phyloP scores from a whole-genome alignment of 2,888 invertebrate genomes.

The Drosophila paramelanica region DNA sequence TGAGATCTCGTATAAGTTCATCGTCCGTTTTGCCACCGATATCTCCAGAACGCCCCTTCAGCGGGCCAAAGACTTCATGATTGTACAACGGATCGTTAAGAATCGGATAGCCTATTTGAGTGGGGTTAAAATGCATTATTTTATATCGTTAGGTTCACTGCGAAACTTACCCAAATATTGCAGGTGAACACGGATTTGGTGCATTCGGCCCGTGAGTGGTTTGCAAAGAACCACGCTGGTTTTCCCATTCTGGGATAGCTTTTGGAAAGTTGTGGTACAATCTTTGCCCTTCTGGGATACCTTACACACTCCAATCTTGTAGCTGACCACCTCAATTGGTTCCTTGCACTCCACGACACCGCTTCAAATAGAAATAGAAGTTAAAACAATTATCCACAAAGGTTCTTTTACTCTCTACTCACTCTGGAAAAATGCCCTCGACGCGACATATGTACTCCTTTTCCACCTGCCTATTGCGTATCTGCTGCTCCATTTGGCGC shows the following conservation, averaged over 20 bases:
- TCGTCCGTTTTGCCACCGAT: slow-evolving; percentile 95
- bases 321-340: slow-evolving; percentile 96
- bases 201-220: slow-evolving; percentile 98
- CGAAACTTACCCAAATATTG: slow-evolving; percentile 93
- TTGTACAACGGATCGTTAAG: slow-evolving; percentile 99
- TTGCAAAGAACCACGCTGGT: slow-evolving; percentile 97
- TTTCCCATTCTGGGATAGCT: slow-evolving; percentile 94
- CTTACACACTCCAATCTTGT: slow-evolving; percentile 98
- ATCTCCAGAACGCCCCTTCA: slow-evolving; percentile 89
- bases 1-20: slow-evolving; percentile 93
- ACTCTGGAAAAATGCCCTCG: slow-evolving; percentile 97
- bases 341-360: slow-evolving; percentile 94
- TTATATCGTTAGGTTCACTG: background rate
- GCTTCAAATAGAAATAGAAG: slow-evolving; percentile 86
- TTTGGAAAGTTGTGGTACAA: slow-evolving; percentile 95
- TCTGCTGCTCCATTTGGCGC: slow-evolving; percentile 97
- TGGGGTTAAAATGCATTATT: background rate
- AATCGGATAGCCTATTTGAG: slow-evolving; percentile 88
- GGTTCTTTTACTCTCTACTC: slow-evolving; percentile 81
- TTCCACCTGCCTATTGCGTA: slow-evolving; percentile 94
- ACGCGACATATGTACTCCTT: slow-evolving; percentile 98
- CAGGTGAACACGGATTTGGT: slow-evolving; percentile 98
- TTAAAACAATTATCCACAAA: accelerated
- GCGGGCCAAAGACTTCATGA: slow-evolving; percentile 96
- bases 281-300: slow-evolving; percentile 97